Conservation (phyloP, 2,797 vertebrate genomes). For the Enteromius treurensis region DNA sequence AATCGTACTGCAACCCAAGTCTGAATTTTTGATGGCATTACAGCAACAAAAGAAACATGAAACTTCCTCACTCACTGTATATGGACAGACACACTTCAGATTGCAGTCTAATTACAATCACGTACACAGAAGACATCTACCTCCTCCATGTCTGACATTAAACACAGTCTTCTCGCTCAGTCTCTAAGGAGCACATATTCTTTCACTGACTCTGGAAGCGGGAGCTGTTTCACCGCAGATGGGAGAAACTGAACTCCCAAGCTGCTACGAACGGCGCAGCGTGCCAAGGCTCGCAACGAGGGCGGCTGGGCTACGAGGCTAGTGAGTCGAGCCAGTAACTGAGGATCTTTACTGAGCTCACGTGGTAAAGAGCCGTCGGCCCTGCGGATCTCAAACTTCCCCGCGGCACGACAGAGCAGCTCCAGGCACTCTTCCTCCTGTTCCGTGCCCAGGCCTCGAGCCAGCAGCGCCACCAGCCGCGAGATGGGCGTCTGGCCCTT, state of each 20-base stretch:
- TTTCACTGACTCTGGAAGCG: slow-evolving; percentile 89
- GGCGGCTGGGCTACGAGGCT: slow-evolving; percentile 85
- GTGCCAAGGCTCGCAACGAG: slow-evolving; percentile 85
- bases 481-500: slow-evolving; percentile 95
- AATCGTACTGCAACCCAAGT: background rate
- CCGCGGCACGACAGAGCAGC: slow-evolving; percentile 86
- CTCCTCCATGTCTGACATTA: slow-evolving; percentile 38
- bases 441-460: slow-evolving; percentile 88
- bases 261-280: slow-evolving; percentile 86
- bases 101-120: slow-evolving; percentile 41
- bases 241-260: slow-evolving; percentile 89
- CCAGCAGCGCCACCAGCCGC: slow-evolving; percentile 88
- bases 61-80: slow-evolving; percentile 14
- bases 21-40: slow-evolving; percentile 47
- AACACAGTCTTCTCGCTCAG: slow-evolving; percentile 63
- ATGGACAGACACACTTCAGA: slow-evolving; percentile 28
- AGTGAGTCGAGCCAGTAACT: slow-evolving; percentile 87
- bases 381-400: slow-evolving; percentile 85
- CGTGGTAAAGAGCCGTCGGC: slow-evolving; percentile 86
- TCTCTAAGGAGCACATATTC: slow-evolving; percentile 89
- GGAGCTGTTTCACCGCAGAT: slow-evolving; percentile 88
- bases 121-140: slow-evolving; percentile 42
- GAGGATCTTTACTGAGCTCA: slow-evolving; percentile 88
- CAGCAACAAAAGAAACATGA: slow-evolving; percentile 21
- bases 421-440: slow-evolving; percentile 95